Base-by-base conservation (phyloP, 2,888 invertebrate genomes). In the Drosophila atripex region DNA sequence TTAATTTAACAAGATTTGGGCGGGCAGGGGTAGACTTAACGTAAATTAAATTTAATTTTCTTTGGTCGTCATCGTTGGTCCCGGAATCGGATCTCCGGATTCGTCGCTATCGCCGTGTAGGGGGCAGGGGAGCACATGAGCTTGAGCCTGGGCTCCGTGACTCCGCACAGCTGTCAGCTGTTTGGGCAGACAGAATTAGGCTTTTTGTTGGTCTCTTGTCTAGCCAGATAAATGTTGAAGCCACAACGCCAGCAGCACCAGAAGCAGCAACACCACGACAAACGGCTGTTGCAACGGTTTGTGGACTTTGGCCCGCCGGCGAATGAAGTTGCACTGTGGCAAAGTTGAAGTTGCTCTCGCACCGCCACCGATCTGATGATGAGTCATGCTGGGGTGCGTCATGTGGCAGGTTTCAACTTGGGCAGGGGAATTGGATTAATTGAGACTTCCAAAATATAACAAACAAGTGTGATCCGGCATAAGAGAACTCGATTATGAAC, bases 141-240 rank as follows among this genome's bases (percentile, higher is more conserved):
- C 52, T 12, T 16, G 9, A 9, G 12, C 43, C 43, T 12, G 16
- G 23, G 52, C 51, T 56, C 43, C 46, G 61, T 49, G 70, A 55
- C 50, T 53, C 32, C 38, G 71, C 78, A 69, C 83, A 78, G 79
- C 79, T 73, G 72, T 68, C 72, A 73, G 72, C 72, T 80, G 83
- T 8, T 64, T 73, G 80, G 74, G 88, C 75, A 82, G 88, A 87
- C 88, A 65, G 84, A 87, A 86, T 83, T 83, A 75, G 82, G 86
- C 53, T 57, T 69, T 53, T 56, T 55, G 45, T 43, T 57, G 49
- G 32, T 41, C 18, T 35, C 41, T 68, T 76, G 83, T 82, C 85
- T 87, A 77, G 80, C 87, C 80, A 69, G 79, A 69, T 78, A 80
- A 75, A 82, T 60, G 74, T 58, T 68, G 65, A 61, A 63, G 60